Conservation (phyloP, 2,797 vertebrate species). For the Psittacula derbiana region DNA sequence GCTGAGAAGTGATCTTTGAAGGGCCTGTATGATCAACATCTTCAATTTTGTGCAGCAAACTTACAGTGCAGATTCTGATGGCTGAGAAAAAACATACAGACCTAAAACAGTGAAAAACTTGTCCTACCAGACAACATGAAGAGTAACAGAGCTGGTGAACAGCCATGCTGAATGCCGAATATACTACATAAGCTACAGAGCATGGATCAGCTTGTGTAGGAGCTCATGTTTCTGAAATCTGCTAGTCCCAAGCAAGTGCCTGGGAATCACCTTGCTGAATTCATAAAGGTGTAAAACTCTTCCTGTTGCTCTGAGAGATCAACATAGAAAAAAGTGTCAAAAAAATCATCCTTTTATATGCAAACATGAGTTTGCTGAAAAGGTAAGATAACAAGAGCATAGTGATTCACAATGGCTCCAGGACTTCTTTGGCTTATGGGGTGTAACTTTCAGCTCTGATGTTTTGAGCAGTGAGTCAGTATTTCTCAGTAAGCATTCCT, state of each 20-base stretch:
- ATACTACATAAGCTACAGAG: background rate
- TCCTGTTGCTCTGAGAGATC: background rate
- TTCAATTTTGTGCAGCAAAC: background rate
- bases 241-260: background rate
- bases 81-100: background rate
- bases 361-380: background rate
- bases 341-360: background rate
- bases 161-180: background rate
- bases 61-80: background rate
- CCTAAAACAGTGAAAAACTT: background rate
- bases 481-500: slow-evolving; percentile 3
- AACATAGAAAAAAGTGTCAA: background rate
- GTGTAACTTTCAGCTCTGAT: background rate
- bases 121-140: background rate
- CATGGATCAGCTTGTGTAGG: background rate
- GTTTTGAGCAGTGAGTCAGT: background rate
- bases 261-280: background rate
- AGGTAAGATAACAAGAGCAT: background rate
- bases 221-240: background rate
- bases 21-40: background rate
- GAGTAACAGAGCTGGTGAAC: background rate
- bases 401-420: background rate
- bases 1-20: background rate
- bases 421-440: background rate
- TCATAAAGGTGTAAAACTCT: background rate